Evolutionary conservation across 2,113 vertebrate genomes (phyloP), one percentile per base, ranked within the genome.

Genomic region (Taurulus bubalis): DNA sequence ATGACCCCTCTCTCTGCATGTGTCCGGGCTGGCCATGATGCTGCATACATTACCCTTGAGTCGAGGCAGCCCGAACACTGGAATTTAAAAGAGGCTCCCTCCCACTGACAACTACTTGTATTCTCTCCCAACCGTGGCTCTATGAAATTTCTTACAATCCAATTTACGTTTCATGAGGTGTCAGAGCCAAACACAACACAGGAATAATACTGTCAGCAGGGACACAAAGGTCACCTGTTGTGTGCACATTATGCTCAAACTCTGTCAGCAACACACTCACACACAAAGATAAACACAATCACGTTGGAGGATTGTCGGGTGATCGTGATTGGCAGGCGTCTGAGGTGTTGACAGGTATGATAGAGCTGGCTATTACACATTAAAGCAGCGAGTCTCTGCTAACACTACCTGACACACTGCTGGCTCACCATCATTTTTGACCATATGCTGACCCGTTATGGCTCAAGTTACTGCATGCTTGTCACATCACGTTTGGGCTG

Each of bases 1-100:
- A 86, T 90, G 93, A 93, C 91, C 93, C 81, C 69, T 77, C 85
- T 92, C 89, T 47, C 90, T 77, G 91, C 89, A 80, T 93, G 92
- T 85, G 92, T 93, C 88, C 91, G 77, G 60, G 56, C 84, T 72
- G 89, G 90, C 83, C 92, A 91, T 92, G 92, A 87, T 71, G 87
- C 85, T 83, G 93, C 92, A 93, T 93, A 87, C 90, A 94, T 94
- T 94, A 94, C 89, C 93, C 92, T 93, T 93, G 91, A 91, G 85
- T 83, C 51, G 51, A 87, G 79, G 78, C 88, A 87, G 85, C 69
- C 79, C 75, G 89, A 91, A 90, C 70, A 67, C 20, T 56, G 83
- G 87, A 91, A 93, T 92, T 84, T 90, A 85, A 91, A 93, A 84
- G 66, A 89, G 83, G 77, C 72, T 84, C 72, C 80, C 53, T 75